Conservation (phyloP, 2,113 vertebrate species). For the Corvus cornix region DNA sequence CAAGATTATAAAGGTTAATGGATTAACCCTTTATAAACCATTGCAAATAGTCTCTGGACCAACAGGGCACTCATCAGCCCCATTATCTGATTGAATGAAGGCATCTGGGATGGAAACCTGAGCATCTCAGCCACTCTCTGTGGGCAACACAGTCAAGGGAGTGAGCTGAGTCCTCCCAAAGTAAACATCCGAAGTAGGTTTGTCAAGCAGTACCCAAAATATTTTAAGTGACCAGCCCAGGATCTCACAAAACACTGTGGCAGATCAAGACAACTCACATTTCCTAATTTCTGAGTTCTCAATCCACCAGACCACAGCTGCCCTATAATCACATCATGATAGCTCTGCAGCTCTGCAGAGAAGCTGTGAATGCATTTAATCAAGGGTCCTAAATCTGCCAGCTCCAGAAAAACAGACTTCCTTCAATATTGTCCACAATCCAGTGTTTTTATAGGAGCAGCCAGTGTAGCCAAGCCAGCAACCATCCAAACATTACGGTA, state of each 20-base stretch:
- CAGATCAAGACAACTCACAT: not conserved
- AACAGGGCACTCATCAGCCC: not conserved
- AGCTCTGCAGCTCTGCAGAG: not conserved
- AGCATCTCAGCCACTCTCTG: not conserved
- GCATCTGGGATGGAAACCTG: not conserved
- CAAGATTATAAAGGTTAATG: not conserved
- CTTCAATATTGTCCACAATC: not conserved
- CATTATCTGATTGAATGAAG: not conserved
- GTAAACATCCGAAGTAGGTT: not conserved
- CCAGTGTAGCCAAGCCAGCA: not conserved
- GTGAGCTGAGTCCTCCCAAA: not conserved
- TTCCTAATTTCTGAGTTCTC: not conserved
- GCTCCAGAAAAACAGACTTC: not conserved
- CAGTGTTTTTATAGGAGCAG: not conserved
- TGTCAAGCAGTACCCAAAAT: not conserved
- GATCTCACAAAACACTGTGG: not conserved
- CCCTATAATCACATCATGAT: not conserved
- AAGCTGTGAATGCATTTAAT: constrained; percentile 13
- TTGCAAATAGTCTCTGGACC: not conserved
- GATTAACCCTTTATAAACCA: constrained; percentile 14
- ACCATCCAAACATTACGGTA: not conserved
- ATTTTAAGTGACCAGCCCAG: not conserved
- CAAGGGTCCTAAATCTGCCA: not conserved
- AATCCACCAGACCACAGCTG: not conserved
- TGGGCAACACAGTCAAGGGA: not conserved